Evolutionary conservation across 2,797 vertebrate species (phyloP).

Genomic region (Kryptopterus vitreolus): DNA sequence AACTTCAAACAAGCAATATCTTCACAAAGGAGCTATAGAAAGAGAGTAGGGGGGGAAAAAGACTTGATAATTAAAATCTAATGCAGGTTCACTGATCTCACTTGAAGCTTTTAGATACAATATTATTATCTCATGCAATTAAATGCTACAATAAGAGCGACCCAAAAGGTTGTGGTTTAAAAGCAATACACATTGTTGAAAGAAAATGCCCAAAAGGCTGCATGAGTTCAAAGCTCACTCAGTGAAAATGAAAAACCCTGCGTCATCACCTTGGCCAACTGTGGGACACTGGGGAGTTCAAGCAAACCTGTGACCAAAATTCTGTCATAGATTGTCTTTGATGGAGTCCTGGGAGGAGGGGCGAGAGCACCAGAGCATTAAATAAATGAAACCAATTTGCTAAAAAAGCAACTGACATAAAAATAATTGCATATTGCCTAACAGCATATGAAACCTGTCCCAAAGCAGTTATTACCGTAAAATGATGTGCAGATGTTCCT

Average conservation of each 20-base stretch:
- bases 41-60: background rate
- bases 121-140: background rate
- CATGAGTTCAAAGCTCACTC: background rate
- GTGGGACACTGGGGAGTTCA: slow-evolving; percentile 88
- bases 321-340: slow-evolving; percentile 84
- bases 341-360: slow-evolving; percentile 75
- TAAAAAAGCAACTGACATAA: background rate
- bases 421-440: background rate
- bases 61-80: background rate
- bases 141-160: background rate
- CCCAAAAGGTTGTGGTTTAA: background rate
- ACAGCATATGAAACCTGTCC: slow-evolving; percentile 20
- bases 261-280: slow-evolving; percentile 85
- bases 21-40: slow-evolving; percentile 82
- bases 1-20: slow-evolving; percentile 83
- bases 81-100: background rate
- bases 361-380: slow-evolving; percentile 7
- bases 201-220: background rate
- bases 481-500: slow-evolving; percentile 86
- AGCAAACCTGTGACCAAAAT: slow-evolving; percentile 85
- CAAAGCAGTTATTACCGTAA: slow-evolving; percentile 71
- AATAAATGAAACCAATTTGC: slow-evolving; percentile 31
- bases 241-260: background rate
- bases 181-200: background rate
- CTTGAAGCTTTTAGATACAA: background rate